Conservation (phyloP, 2,797 vertebrate genomes). For the Sternotherus odoratus region DNA sequence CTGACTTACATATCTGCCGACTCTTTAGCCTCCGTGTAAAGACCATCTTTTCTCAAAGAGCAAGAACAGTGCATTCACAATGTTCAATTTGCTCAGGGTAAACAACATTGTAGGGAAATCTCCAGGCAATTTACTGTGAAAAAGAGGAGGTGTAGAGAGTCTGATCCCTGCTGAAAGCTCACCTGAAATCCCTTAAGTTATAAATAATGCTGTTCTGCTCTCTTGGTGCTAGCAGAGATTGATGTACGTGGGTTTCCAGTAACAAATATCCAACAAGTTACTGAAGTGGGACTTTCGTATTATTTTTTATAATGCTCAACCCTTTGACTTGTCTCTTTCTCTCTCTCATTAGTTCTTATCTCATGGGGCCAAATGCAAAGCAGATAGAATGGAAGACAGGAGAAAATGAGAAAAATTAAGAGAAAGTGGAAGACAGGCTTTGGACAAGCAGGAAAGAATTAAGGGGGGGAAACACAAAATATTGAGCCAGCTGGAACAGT, state of each 20-base stretch:
- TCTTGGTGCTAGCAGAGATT: conserved; percentile 41
- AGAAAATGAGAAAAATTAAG: background rate
- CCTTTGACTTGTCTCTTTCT: conserved; percentile 17
- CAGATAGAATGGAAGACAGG: background rate
- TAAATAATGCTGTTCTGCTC: conserved; percentile 37
- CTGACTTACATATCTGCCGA: background rate
- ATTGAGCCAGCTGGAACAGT: background rate
- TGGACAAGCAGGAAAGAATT: too few species aligned
- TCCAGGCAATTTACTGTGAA: background rate
- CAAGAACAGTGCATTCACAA: background rate
- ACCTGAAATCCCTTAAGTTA: conserved; percentile 36
- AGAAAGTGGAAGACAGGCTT: background rate
- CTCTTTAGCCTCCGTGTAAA: background rate
- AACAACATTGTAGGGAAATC: conserved; percentile 14
- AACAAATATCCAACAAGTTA: background rate
- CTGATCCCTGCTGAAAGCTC: conserved; percentile 28
- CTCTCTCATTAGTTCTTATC: background rate
- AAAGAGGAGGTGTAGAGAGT: background rate
- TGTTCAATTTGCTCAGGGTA: background rate
- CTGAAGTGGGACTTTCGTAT: background rate
- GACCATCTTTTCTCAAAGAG: background rate
- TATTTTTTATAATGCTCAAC: conserved; percentile 12
- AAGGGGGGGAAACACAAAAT: background rate
- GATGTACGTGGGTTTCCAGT: background rate
- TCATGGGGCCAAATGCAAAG: background rate